Conservation (phyloP, 2,797 vertebrate genomes). For the Acipenser oxyrinchus region DNA sequence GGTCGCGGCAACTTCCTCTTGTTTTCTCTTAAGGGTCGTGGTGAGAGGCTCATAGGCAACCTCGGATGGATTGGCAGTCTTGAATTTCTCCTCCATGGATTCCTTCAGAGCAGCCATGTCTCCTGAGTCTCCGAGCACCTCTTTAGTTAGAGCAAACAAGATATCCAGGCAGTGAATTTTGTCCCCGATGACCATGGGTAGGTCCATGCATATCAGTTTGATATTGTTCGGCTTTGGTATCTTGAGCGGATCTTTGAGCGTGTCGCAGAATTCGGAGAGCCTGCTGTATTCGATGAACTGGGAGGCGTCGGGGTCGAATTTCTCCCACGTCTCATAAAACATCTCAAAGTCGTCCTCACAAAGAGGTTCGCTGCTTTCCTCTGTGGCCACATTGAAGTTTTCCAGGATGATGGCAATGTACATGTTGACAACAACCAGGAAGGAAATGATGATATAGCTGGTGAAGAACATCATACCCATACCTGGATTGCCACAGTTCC, state of each 20-base stretch:
- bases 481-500: slow-evolving; percentile 81
- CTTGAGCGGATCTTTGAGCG: slow-evolving; percentile 75
- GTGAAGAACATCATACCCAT: slow-evolving; percentile 93
- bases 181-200: slow-evolving; percentile 86
- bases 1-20: slow-evolving; percentile 73
- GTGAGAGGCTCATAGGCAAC: slow-evolving; percentile 86
- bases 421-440: slow-evolving; percentile 97
- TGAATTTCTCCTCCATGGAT: slow-evolving; percentile 88
- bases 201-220: slow-evolving; percentile 78
- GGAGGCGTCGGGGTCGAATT: slow-evolving; percentile 76
- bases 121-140: slow-evolving; percentile 85
- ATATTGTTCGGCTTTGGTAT: slow-evolving; percentile 87
- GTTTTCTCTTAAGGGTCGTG: slow-evolving; percentile 85
- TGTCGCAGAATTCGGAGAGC: slow-evolving; percentile 85
- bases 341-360: slow-evolving; percentile 94
- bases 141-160: slow-evolving; percentile 82
- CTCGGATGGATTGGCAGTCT: slow-evolving; percentile 81
- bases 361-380: slow-evolving; percentile 84
- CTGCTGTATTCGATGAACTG: slow-evolving; percentile 78
- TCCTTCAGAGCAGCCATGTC: slow-evolving; percentile 88
- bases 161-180: slow-evolving; percentile 92
- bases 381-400: slow-evolving; percentile 93
- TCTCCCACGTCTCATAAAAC: slow-evolving; percentile 96
- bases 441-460: slow-evolving; percentile 91
- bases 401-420: slow-evolving; percentile 97